Conservation (phyloP, 2,888 invertebrate genomes). For the Seira musarum region DNA sequence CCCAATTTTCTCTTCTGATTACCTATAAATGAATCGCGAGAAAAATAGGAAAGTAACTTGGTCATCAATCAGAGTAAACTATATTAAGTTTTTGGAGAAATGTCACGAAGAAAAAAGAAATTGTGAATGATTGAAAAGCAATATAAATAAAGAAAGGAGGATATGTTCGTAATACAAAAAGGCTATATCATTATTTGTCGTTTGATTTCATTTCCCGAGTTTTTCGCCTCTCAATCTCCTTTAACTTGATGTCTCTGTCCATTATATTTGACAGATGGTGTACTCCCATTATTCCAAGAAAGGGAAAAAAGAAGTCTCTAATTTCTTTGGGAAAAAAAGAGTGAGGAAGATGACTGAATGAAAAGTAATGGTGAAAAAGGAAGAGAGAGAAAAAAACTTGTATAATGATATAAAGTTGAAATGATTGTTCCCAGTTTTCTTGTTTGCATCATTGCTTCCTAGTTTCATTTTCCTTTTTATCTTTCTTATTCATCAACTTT, state of each 20-base stretch:
- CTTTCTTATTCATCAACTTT: slow-evolving; percentile 53
- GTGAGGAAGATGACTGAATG: slow-evolving; percentile 7
- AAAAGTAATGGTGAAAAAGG: slow-evolving; percentile 11
- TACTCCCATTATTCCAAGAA: slow-evolving; percentile 31
- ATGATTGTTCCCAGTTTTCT: slow-evolving; percentile 58
- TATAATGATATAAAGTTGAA: slow-evolving; percentile 57
- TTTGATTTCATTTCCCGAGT: slow-evolving; percentile 37
- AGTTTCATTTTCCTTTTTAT: slow-evolving; percentile 52
- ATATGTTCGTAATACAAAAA: neutral
- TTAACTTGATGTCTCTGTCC: slow-evolving; percentile 4
- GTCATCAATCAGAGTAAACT: slow-evolving; percentile 53
- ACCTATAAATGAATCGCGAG: slow-evolving; percentile 15
- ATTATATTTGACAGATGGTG: slow-evolving; percentile 32
- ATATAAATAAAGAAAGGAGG: slow-evolving; percentile 3
- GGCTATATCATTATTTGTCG: slow-evolving; percentile 53
- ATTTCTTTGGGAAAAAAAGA: slow-evolving; percentile 23
- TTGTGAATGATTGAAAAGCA: slow-evolving; percentile 40
- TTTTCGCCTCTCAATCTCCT: slow-evolving; percentile 32
- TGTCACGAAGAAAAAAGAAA: slow-evolving; percentile 13
- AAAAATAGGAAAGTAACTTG: neutral
- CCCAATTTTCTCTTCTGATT: slow-evolving; percentile 33
- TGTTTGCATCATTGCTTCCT: slow-evolving; percentile 56
- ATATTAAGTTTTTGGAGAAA: slow-evolving; percentile 32
- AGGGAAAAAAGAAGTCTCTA: slow-evolving; percentile 14
- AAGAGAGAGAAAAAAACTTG: slow-evolving; percentile 35